Percentiles rank a stretch among this genome's conserved stretches.
phyloP scores from a whole-genome alignment of 2,888 invertebrate genomes.

The Drosophila antonietae region DNA sequence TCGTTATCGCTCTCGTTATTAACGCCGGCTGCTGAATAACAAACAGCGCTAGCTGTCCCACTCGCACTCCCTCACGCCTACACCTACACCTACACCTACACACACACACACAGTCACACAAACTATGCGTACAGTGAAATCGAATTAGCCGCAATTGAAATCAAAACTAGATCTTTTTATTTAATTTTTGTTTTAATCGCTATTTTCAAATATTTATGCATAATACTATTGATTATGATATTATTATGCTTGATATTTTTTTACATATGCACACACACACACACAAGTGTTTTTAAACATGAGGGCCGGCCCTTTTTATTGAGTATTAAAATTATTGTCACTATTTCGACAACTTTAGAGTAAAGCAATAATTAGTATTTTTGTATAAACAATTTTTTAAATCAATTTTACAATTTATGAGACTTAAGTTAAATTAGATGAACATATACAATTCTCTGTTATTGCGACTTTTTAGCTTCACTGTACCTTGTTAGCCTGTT shows the following conservation, averaged over 20 bases:
- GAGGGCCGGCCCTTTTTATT: constrained; percentile 3
- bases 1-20: constrained; percentile 31
- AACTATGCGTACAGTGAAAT: constrained; percentile 37
- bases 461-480: constrained; percentile 16
- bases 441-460: too few species aligned
- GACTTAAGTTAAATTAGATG: background rate
- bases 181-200: background rate
- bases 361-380: background rate
- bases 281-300: background rate
- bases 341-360: background rate
- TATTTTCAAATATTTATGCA: background rate
- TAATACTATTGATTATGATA: background rate
- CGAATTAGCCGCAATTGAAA: constrained; percentile 17
- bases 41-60: constrained; percentile 34
- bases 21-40: constrained; percentile 35
- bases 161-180: background rate
- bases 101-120: constrained; percentile 7
- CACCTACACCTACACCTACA: constrained; percentile 13
- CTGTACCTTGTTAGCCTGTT: constrained; percentile 36
- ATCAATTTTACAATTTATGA: background rate
- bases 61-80: constrained; percentile 18
- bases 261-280: background rate
- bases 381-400: background rate
- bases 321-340: background rate
- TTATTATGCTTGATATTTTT: background rate